Evolutionary conservation across 2,888 invertebrate species (phyloP).

Genomic region (Horisme vitalbata): DNA sequence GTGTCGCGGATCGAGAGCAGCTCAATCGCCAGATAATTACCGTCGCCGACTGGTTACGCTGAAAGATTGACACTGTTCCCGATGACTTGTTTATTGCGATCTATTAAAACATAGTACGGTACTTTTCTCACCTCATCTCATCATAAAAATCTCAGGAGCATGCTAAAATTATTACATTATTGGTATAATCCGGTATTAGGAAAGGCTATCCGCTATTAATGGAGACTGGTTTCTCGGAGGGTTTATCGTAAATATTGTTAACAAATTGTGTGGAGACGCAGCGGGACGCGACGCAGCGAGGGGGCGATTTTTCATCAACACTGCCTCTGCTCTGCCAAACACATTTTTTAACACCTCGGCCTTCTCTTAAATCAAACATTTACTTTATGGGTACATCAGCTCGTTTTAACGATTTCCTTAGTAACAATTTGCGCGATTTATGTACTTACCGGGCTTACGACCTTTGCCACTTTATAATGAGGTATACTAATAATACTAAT

Average conservation of each 20-base stretch:
- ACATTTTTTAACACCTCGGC: slow-evolving; percentile 80
- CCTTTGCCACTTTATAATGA: slow-evolving; percentile 22
- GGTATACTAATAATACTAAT: no score
- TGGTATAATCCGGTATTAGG: slow-evolving; percentile 60
- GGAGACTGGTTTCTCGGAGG: slow-evolving; percentile 64
- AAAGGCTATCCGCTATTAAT: slow-evolving; percentile 59
- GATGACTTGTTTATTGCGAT: slow-evolving; percentile 69
- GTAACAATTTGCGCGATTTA: slow-evolving; percentile 26
- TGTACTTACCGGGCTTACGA: slow-evolving; percentile 17
- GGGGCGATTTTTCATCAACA: slow-evolving; percentile 78
- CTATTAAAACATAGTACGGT: slow-evolving; percentile 51
- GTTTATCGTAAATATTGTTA: slow-evolving; percentile 77
- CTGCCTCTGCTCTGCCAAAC: slow-evolving; percentile 73
- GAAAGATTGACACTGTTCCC: slow-evolving; percentile 68
- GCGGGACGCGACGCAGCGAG: slow-evolving; percentile 74
- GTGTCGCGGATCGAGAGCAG: slow-evolving; percentile 30
- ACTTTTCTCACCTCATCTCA: slow-evolving; percentile 46
- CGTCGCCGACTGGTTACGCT: slow-evolving; percentile 58
- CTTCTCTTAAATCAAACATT: slow-evolving; percentile 71
- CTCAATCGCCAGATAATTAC: slow-evolving; percentile 65
- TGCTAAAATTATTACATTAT: slow-evolving; percentile 57
- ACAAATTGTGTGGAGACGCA: slow-evolving; percentile 73
- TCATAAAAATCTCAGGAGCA: slow-evolving; percentile 50
- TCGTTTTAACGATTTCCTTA: slow-evolving; percentile 36
- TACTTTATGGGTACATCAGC: slow-evolving; percentile 70